A percentile compares a stretch with the other conserved stretches of the same genome.
Conservation (phyloP, 1,140 invertebrate species). For the Conus betulinus region DNA sequence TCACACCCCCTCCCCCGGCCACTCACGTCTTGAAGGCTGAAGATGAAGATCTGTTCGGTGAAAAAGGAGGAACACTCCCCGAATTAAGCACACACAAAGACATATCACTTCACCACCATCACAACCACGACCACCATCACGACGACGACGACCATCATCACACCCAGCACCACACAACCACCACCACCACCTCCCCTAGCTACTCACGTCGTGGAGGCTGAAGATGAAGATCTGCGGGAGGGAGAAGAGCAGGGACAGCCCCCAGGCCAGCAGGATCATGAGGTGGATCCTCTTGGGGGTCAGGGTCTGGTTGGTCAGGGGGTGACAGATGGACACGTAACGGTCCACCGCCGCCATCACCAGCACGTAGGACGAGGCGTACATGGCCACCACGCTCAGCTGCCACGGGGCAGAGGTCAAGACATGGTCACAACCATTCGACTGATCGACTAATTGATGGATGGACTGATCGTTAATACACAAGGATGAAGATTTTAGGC, state of each 20-base stretch:
- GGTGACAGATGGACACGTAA: slow-evolving; percentile 86
- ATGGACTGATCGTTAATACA: too few species aligned
- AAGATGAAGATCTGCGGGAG: slow-evolving; percentile 80
- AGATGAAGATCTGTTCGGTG: too few species aligned
- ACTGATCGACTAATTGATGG: too few species aligned
- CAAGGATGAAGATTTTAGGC: too few species aligned
- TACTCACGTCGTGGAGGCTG: slow-evolving; percentile 46
- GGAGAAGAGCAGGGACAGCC: slow-evolving; percentile 80
- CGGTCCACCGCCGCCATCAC: slow-evolving; percentile 95
- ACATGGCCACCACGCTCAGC: slow-evolving; percentile 85
- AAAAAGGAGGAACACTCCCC: slow-evolving; percentile 54
- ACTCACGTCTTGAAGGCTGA: too few species aligned
- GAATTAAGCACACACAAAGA: too few species aligned
- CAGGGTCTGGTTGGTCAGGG: slow-evolving; percentile 69
- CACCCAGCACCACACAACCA: not conserved
- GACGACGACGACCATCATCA: not conserved
- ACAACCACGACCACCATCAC: not conserved
- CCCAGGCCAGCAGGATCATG: slow-evolving; percentile 80
- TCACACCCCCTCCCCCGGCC: not conserved
- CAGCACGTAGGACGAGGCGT: slow-evolving; percentile 95
- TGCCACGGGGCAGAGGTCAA: not conserved
- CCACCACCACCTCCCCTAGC: not conserved
- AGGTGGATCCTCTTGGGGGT: slow-evolving; percentile 58
- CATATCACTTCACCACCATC: too few species aligned
- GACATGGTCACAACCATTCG: not conserved